A percentile compares a stretch with the other conserved stretches of the same genome.
Conservation (phyloP, 1,140 invertebrate species). For the Solenopsis fugax region DNA sequence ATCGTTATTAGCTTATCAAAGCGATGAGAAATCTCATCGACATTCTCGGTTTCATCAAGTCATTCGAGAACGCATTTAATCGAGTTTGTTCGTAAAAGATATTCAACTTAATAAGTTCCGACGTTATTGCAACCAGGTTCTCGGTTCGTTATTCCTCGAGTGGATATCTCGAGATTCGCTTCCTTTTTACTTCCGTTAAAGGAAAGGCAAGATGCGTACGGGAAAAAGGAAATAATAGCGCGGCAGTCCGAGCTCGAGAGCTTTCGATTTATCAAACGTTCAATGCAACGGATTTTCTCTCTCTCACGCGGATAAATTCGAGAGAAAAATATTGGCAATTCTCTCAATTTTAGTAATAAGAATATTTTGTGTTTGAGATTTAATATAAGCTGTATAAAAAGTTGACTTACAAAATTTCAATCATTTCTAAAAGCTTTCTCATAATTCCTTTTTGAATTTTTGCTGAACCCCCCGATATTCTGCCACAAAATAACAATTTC, state of each 20-base stretch:
- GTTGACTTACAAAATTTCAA: slow-evolving; percentile 31
- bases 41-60: slow-evolving; percentile 52
- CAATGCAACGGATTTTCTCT: slow-evolving; percentile 53
- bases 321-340: slow-evolving; percentile 34
- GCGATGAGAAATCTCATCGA: slow-evolving; percentile 26
- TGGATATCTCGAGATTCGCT: slow-evolving; percentile 49
- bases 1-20: slow-evolving; percentile 31
- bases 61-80: slow-evolving; percentile 40
- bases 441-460: slow-evolving; percentile 4
- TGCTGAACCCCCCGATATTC: neutral
- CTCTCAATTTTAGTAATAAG: slow-evolving; percentile 49
- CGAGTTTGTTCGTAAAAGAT: slow-evolving; percentile 21
- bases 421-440: neutral
- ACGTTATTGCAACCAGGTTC: slow-evolving; percentile 45
- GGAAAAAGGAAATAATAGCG: slow-evolving; percentile 47
- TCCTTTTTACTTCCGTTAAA: slow-evolving; percentile 58
- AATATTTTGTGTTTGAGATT: slow-evolving; percentile 44
- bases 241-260: slow-evolving; percentile 36
- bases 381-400: neutral
- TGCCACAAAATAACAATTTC: slow-evolving; percentile 6
- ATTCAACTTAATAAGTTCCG: slow-evolving; percentile 47
- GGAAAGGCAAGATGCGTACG: slow-evolving; percentile 46
- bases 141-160: slow-evolving; percentile 65
- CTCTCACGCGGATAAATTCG: slow-evolving; percentile 31
- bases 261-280: slow-evolving; percentile 60